These are phyloP conservation scores for Eulithis testata DNA, from an alignment of 2,888 invertebrate species.

Conservation along the genomic window DNA sequence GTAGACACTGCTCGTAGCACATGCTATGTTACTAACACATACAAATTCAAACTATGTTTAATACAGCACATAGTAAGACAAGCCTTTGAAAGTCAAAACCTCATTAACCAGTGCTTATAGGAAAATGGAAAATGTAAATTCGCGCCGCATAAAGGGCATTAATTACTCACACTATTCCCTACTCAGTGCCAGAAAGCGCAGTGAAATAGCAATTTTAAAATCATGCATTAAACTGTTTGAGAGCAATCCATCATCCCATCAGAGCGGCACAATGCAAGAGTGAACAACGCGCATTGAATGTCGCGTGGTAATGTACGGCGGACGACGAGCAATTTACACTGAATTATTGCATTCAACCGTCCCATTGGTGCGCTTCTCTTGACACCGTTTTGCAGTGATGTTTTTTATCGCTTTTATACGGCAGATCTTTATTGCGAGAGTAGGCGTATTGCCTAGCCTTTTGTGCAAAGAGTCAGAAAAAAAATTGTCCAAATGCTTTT, in stretches of 20 bases:
- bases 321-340: conserved; percentile 60
- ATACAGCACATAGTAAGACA: not conserved
- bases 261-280: conserved; percentile 40
- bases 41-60: not conserved
- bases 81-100: conserved; percentile 15
- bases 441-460: no score
- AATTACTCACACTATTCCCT: conserved; percentile 25
- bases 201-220: conserved; percentile 25
- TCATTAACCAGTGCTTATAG: conserved; percentile 8
- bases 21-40: not conserved
- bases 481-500: no score
- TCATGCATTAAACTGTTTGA: conserved; percentile 32
- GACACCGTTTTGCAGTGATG: conserved; percentile 43
- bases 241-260: conserved; percentile 36
- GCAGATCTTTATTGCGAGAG: no score
- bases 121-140: conserved; percentile 7
- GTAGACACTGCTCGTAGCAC: no score
- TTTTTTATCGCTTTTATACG: conserved; percentile 38
- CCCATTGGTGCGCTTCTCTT: conserved; percentile 49
- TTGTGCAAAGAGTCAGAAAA: no score
- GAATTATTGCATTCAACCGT: conserved; percentile 63
- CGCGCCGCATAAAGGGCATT: conserved; percentile 13
- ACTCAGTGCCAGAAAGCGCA: conserved; percentile 17
- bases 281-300: conserved; percentile 46
- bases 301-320: conserved; percentile 55